Evolutionary conservation across 2,888 invertebrate species (phyloP), one percentile per base, ranked within the genome.

Genomic region (Agrochola lychnidis): DNA sequence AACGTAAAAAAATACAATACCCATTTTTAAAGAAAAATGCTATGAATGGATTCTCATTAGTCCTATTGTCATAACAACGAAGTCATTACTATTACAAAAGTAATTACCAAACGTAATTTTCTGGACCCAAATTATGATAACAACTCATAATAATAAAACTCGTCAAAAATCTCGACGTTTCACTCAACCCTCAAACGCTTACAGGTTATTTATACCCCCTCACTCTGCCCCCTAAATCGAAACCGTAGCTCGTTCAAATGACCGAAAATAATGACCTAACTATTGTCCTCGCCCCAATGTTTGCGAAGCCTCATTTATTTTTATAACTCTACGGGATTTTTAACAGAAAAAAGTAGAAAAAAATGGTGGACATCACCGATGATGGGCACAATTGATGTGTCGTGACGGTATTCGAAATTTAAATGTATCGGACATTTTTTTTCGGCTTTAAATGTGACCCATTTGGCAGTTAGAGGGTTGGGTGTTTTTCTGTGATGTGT

Each of bases 181-280:
- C 89, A 89, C 87, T 90, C 89, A 91, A 92, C 93, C 92, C 93
- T 91, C 93, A 90, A 92, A 89, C 84, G 91, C 90, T 89, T 88
- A 91, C 94, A 94, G 94, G 93, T 94, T 94, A 93, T 94, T 94
- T 93, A 92, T 93, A 89, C 92, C 91, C 90, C 90, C 88, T 86
- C 83, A 88, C 89, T 83, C 87, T 88, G 89, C 91, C 91, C 90
- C 88, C 87, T 87, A 88, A 93, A 92, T 91, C 92, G 91, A 93
- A 93, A 91, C 92, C 91, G 88, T 91, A 89, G 90, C 90, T 87
- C 86, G 87, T 91, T 91, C 94, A 96, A 96, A 96, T 96, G 96
- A 95, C 96, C 96, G 96, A 94, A 92, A 92, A 94, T 96, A 96
- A 96, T 96, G 95, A 95, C 93, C 93, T 93, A 93, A 95, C 95